Percentiles rank a stretch among this genome's conserved stretches.
These are phyloP conservation scores for Geodia barretti DNA, from an alignment of 37 sponge, comb jelly and placozoan genomes.

Conservation along the genomic window DNA sequence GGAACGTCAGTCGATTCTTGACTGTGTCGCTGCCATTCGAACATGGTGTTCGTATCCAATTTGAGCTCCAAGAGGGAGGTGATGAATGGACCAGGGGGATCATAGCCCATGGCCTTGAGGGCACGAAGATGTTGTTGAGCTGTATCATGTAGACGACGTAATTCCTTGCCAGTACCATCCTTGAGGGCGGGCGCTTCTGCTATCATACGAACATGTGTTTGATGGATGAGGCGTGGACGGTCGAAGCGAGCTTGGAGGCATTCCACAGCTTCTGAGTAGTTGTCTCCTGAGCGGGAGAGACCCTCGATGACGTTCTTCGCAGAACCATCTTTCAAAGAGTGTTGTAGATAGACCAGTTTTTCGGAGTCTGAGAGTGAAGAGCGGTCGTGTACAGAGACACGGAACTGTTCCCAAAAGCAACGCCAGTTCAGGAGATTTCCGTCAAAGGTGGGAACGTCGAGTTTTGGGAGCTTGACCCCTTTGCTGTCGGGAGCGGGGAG, in stretches of 20 bases:
- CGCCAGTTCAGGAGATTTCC: conserved; percentile 34
- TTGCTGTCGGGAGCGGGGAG: background rate
- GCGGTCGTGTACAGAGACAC: conserved; percentile 20
- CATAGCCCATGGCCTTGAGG: conserved; percentile 28
- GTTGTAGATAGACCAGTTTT: conserved; percentile 37
- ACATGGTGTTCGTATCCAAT: conserved; percentile 32
- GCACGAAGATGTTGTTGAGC: conserved; percentile 31
- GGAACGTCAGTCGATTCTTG: conserved; percentile 11
- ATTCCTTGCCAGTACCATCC: conserved; percentile 38
- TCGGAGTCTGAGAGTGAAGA: conserved; percentile 26
- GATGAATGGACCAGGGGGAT: conserved; percentile 42
- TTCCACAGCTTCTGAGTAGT: conserved; percentile 40
- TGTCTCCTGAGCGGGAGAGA: conserved; percentile 27
- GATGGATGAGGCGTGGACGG: conserved; percentile 40
- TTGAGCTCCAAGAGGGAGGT: conserved; percentile 36
- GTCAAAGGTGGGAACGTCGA: conserved; percentile 38
- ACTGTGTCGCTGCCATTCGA: conserved; percentile 42
- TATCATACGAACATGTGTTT: conserved; percentile 36
- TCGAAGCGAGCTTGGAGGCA: conserved; percentile 34
- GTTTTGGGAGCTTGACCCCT: conserved; percentile 37
- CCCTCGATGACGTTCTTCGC: conserved; percentile 49
- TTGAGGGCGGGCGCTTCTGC: conserved; percentile 21
- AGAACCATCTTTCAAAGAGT: conserved; percentile 37
- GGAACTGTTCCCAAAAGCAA: conserved; percentile 38
- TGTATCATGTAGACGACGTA: conserved; percentile 21